Conservation (phyloP, 2,113 vertebrate genomes). For the Alaudala cheleensis region DNA sequence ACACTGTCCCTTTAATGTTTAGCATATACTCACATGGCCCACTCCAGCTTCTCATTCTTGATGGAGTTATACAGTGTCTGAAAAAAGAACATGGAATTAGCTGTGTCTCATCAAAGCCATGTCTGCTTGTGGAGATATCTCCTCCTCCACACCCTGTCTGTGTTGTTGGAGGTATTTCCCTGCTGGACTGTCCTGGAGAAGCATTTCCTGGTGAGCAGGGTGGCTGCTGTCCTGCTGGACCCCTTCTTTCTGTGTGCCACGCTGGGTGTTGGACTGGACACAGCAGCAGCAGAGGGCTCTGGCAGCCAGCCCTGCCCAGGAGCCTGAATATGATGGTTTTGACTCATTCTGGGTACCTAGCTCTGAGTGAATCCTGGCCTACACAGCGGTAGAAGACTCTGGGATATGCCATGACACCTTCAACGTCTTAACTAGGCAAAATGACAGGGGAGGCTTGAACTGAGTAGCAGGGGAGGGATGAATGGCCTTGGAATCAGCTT, state of each 20-base stretch:
- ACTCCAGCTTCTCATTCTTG: conserved; percentile 98
- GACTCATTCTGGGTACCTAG: background rate
- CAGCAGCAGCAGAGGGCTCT: background rate
- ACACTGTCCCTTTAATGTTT: background rate
- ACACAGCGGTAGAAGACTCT: background rate
- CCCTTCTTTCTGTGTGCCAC: background rate
- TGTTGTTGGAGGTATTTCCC: background rate
- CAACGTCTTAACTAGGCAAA: background rate
- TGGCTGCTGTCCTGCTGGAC: background rate
- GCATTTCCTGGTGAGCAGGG: background rate
- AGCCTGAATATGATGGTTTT: background rate
- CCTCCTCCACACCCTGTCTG: background rate
- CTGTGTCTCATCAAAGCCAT: background rate
- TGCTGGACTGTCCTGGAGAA: background rate
- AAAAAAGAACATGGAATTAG: conserved; percentile 47
- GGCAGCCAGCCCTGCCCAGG: background rate
- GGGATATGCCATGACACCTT: background rate
- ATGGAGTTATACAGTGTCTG: conserved; percentile 96
- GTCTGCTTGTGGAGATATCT: background rate
- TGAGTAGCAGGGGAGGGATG: background rate
- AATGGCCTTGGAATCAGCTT: background rate
- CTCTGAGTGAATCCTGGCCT: background rate
- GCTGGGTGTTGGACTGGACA: background rate
- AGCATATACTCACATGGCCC: conserved; percentile 92
- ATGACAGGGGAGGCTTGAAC: background rate